Evolutionary conservation across 1,140 invertebrate genomes (phyloP), one percentile per base, ranked within the genome.

Genomic region (Hyphantria cunea): DNA sequence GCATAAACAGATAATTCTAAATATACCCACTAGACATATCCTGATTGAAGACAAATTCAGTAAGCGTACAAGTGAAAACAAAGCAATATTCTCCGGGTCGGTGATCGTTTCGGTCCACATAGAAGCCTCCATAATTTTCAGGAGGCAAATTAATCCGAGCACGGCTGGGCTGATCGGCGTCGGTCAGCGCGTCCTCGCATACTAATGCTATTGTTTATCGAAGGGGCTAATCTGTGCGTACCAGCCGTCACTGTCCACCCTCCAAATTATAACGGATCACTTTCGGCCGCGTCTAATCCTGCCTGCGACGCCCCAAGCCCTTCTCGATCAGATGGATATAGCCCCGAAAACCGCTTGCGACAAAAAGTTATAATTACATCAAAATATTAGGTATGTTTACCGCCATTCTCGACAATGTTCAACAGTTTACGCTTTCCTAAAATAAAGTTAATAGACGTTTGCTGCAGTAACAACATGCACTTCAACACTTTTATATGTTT

Each of bases 151-250:
- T 89, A 89, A 89, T 89, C 84, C 83, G 80, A 74, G 80, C 82
- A 86, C 81, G 82, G 77, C 70, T 76, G 82, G 74, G 58, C 77
- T 82, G 84, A 88, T 86, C 87, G 85, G 76, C 82, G 82, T 69
- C 84, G 86, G 84, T 83, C 87, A 84, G 78, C 78, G 85, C 84
- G 81, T 80, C 80, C 86, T 83, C 84, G 87, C 85, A 90, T 90
- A 90, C 87, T 88, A 90, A 90, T 90, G 81, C 87, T 88, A 84
- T 90, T 90, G 87, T 90, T 90, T 90, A 90, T 90, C 87, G 85
- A 86, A 86, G 80, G 84, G 83, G 80, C 85, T 90, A 90, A 90
- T 90, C 87, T 90, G 78, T 83, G 84, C 87, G 82, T 83, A 76
- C 83, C 87, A 90, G 87, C 87, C 87, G 85, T 82, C 83, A 80